phyloP scores from a whole-genome alignment of 2,888 invertebrate genomes.

The Polydrusus pterygomalis region DNA sequence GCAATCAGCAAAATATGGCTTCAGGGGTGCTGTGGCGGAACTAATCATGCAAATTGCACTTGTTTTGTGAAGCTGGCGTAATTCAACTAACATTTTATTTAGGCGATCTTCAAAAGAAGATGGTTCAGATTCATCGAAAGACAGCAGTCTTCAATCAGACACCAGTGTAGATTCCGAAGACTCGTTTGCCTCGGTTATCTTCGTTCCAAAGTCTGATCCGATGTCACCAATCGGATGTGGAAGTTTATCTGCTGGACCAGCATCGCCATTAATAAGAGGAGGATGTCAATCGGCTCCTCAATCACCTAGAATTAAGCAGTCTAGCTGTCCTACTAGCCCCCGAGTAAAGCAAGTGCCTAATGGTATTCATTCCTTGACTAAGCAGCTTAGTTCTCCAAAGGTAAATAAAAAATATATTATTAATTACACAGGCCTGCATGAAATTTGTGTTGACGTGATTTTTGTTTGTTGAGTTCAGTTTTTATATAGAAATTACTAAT shows the following conservation, averaged over 20 bases:
- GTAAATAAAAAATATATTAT: constrained; percentile 14
- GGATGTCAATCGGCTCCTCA: constrained; percentile 81
- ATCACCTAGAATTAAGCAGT: constrained; percentile 83
- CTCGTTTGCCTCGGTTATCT: constrained; percentile 94
- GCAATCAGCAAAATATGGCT: no score
- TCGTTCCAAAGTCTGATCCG: constrained; percentile 88
- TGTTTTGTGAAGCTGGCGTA: no score
- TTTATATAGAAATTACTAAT: no score
- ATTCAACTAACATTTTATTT: constrained; percentile 7
- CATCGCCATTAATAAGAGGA: constrained; percentile 78
- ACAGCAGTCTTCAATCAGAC: constrained; percentile 93
- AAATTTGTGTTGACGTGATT: no score
- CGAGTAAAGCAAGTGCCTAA: constrained; percentile 78
- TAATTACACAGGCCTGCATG: no score
- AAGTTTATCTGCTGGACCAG: constrained; percentile 76
- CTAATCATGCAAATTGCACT: no score
- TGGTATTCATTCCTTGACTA: constrained; percentile 75
- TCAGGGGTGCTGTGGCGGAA: no score
- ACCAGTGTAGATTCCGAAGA: constrained; percentile 96
- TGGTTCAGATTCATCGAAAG: constrained; percentile 91
- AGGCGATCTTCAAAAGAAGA: constrained; percentile 89
- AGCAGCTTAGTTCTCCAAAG: constrained; percentile 77
- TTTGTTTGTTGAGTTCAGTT: no score
- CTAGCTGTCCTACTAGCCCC: constrained; percentile 80
- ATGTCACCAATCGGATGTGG: constrained; percentile 75